These are phyloP conservation scores for Aphis gossypii DNA, from an alignment of 1,140 invertebrate species.

Conservation along the genomic window DNA sequence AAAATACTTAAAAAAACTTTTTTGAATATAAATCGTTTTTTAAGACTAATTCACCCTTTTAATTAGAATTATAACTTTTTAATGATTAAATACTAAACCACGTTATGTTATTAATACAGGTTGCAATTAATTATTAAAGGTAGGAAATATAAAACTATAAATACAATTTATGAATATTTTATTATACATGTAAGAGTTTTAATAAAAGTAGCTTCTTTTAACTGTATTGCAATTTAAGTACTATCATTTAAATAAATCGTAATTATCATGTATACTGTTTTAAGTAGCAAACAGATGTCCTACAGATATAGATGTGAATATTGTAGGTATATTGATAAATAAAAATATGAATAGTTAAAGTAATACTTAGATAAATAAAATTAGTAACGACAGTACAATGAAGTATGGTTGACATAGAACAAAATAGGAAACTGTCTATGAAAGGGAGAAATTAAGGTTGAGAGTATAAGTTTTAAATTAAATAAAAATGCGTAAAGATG, in stretches of 20 bases:
- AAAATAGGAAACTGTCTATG: neutral
- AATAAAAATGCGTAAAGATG: neutral
- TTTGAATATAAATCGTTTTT: neutral
- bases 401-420: too few relatives aligned
- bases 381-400: neutral
- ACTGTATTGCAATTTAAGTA: too few relatives aligned
- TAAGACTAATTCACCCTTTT: neutral
- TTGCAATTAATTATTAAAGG: neutral
- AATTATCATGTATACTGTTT: neutral
- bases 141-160: neutral
- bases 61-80: neutral
- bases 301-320: too few relatives aligned
- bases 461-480: neutral
- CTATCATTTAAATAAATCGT: too few relatives aligned
- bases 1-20: too few relatives aligned
- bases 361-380: neutral
- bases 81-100: neutral
- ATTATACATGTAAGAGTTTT: neutral
- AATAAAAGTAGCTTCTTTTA: neutral
- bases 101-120: neutral
- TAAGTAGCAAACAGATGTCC: too few relatives aligned
- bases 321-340: too few relatives aligned
- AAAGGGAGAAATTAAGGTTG: neutral
- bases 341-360: too few relatives aligned
- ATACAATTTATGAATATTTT: neutral